These are phyloP conservation scores for Zootoca vivipara DNA, from an alignment of 2,113 vertebrate genomes.

Conservation along the genomic window DNA sequence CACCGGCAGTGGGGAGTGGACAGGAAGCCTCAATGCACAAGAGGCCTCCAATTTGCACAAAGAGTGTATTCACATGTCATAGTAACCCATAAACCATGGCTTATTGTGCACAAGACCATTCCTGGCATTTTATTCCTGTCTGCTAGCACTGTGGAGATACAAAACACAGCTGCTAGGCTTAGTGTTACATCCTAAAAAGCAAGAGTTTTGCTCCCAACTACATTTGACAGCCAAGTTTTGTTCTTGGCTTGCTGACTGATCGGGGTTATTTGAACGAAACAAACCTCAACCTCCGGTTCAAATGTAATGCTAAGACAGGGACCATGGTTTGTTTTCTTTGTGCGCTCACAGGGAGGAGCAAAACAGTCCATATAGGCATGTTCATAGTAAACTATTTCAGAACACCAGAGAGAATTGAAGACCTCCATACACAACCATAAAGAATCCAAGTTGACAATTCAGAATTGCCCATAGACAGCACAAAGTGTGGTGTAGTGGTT, in stretches of 20 bases:
- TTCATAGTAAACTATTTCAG: not conserved
- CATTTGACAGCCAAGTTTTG: not conserved
- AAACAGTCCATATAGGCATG: too few species aligned
- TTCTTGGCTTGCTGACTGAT: not conserved
- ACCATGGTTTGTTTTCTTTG: too few species aligned
- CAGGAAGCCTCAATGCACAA: not conserved
- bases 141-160: not conserved
- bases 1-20: not conserved
- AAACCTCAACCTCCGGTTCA: not conserved
- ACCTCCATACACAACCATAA: too few species aligned
- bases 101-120: not conserved
- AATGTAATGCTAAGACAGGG: not conserved
- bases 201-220: not conserved
- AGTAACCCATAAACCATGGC: not conserved
- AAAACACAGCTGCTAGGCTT: not conserved
- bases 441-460: too few species aligned
- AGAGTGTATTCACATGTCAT: not conserved
- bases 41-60: not conserved
- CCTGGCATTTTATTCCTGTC: not conserved
- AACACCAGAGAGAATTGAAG: not conserved
- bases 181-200: not conserved
- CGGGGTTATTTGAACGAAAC: not conserved
- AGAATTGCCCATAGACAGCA: not conserved
- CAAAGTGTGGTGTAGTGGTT: too few species aligned
- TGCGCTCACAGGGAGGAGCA: too few species aligned